Percentiles rank a stretch among this genome's conserved stretches.
phyloP scores from a whole-genome alignment of 2,888 invertebrate species.

The Lepetodrilus schrolli region DNA sequence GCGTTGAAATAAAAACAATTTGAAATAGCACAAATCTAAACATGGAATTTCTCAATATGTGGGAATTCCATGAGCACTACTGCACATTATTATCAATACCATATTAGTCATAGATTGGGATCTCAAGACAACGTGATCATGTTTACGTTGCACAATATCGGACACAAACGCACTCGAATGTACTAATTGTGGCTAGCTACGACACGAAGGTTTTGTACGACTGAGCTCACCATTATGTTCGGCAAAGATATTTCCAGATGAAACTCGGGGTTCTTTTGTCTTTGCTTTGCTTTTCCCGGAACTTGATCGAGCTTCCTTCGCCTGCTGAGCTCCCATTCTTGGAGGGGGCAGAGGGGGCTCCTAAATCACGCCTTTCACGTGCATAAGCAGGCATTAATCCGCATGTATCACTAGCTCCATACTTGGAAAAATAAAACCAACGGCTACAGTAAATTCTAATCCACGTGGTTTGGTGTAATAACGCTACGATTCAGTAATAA shows the following conservation, averaged over 20 bases:
- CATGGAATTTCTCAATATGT: no score
- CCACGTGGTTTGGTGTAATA: conserved; percentile 18
- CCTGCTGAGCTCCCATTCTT: conserved; percentile 43
- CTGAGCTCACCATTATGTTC: conserved; percentile 43
- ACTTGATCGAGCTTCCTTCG: conserved; percentile 39
- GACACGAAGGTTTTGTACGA: not conserved
- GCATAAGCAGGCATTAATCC: conserved; percentile 37
- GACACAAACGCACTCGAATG: not conserved
- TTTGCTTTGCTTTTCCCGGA: conserved; percentile 41
- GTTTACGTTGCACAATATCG: conserved; percentile 23
- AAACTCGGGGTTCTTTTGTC: conserved; percentile 42
- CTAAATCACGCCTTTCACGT: conserved; percentile 24
- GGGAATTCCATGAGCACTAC: no score
- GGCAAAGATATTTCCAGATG: conserved; percentile 44
- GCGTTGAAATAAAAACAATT: no score
- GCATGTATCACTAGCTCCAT: conserved; percentile 28
- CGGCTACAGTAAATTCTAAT: conserved; percentile 6
- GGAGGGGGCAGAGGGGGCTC: conserved; percentile 25
- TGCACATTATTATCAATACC: not conserved
- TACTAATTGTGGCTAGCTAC: not conserved
- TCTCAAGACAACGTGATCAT: not conserved
- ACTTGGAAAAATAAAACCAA: not conserved
- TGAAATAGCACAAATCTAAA: no score
- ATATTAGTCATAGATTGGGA: not conserved
- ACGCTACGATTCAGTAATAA: not conserved